Base-by-base conservation (phyloP, 2,797 vertebrate genomes). In the Geotrypetes seraphini region DNA sequence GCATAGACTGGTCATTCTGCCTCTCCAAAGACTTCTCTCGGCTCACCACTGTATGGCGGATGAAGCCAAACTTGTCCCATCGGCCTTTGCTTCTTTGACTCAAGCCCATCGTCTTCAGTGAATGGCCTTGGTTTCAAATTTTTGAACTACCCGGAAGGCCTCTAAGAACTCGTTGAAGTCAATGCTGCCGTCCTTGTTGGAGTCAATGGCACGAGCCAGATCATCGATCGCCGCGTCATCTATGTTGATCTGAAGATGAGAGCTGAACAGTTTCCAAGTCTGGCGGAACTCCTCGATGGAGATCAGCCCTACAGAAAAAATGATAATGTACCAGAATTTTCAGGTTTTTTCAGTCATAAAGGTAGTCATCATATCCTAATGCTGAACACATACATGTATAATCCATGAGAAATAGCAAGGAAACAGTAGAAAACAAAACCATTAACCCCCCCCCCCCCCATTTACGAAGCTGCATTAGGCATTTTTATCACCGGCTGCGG, bases 91-190 rank as follows among this genome's bases (percentile, higher is more conserved):
- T 25, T 10, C n/a, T 20, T 16, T 28, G 15, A 7, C 4, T 10
- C 30, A 33, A 28, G 7, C 23, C 50, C 41, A 54, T 44, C 39
- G 50, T 38, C 46, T 36, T 51, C 46, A 57, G 0, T 51, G 47
- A 22, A 10, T 44, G 33, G 83, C 65, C 53, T 81, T 89, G 43
- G 40, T 70, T 39, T 92, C 87, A 9, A 90, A 69, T 50, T 86
- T 91, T 36, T 96, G 90, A 24, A 97, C 92, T 22, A 96, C 78
- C 3, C 87, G 81, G 58, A 98, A 98, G 30, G 94, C 95, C 60
- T 92, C 91, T 22, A 99, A 72, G 63, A 99, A 96, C 73, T 98
- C 95, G 7, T 72, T 93, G 60, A 99, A 98, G 73, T 99, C 95
- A 26, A 99, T 99, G 48, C 84, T 84, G 60, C 91, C 93, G 2